Percentiles rank a stretch among this genome's conserved stretches.
These are phyloP conservation scores for Halocynthia roretzi DNA, from an alignment of 23 tunicate genomes.

Conservation along the genomic window DNA sequence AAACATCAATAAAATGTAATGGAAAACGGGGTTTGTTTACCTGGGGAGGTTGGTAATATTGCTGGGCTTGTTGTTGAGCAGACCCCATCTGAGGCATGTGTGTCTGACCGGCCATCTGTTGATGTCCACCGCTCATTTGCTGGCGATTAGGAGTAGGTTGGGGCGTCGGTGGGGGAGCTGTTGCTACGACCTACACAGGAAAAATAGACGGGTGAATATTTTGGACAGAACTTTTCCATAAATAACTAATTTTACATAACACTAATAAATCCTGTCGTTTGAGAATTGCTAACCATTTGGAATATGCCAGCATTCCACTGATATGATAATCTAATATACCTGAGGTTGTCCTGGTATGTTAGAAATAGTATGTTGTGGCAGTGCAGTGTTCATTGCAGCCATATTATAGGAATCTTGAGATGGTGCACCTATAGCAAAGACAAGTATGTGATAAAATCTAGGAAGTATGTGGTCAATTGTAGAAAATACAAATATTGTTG, in stretches of 20 bases:
- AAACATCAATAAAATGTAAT: too few relatives aligned
- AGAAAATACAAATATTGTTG: too few relatives aligned
- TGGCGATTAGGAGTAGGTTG: constrained; percentile 36
- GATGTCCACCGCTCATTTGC: constrained; percentile 19
- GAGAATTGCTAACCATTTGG: too few relatives aligned
- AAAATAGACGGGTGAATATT: background rate
- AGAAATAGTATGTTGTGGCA: constrained; percentile 30
- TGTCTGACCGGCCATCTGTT: background rate
- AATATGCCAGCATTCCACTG: too few relatives aligned
- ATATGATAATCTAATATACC: background rate
- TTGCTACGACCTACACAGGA: constrained; percentile 29
- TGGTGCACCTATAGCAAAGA: background rate
- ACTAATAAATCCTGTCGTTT: too few relatives aligned
- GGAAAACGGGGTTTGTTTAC: background rate
- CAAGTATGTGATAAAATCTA: too few relatives aligned
- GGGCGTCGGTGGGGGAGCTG: constrained; percentile 75
- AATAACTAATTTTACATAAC: too few relatives aligned
- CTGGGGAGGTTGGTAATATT: constrained; percentile 24
- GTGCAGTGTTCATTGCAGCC: constrained; percentile 34
- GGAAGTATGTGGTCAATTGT: too few relatives aligned
- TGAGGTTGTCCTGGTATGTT: constrained; percentile 8
- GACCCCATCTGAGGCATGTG: constrained; percentile 10
- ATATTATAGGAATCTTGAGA: constrained; percentile 53
- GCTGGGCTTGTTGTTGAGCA: constrained; percentile 5
- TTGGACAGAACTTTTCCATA: too few relatives aligned